These are phyloP conservation scores for Hemiprocne comata DNA, from an alignment of 2,113 vertebrate genomes.

Conservation along the genomic window DNA sequence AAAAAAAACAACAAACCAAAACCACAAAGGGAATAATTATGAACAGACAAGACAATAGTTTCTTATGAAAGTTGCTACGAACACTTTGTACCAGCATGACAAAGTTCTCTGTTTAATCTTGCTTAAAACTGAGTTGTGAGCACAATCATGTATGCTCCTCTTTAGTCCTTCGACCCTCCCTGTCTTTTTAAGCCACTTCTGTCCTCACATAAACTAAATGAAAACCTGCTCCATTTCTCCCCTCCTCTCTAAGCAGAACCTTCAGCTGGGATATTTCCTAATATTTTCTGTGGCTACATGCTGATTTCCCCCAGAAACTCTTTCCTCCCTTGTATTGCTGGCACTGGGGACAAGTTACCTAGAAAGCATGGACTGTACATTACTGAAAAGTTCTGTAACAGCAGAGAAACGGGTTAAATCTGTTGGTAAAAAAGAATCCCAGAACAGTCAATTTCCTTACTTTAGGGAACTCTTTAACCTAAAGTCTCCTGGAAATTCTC, in stretches of 20 bases:
- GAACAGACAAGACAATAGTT: not conserved
- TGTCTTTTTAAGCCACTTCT: not conserved
- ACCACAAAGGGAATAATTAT: not conserved
- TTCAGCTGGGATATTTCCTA: not conserved
- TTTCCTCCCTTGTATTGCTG: not conserved
- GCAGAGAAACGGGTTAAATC: not conserved
- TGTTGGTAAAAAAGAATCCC: not conserved
- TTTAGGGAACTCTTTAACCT: not conserved
- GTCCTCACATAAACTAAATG: not conserved
- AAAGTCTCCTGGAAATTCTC: not conserved
- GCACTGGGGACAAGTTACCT: not conserved
- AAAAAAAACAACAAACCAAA: not conserved
- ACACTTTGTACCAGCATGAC: not conserved
- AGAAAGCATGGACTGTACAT: not conserved
- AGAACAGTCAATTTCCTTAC: not conserved
- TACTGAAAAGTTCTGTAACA: not conserved
- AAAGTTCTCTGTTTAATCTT: not conserved
- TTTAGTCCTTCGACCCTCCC: not conserved
- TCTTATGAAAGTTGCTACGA: not conserved
- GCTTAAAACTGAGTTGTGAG: not conserved
- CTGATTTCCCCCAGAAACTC: not conserved
- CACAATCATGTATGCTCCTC: rapidly evolving
- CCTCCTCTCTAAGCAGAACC: not conserved
- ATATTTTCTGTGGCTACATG: not conserved
- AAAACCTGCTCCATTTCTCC: not conserved